Percentiles rank a stretch among this genome's conserved stretches.
These are phyloP conservation scores for Mixornis gularis DNA, from an alignment of 2,113 vertebrate genomes.

Conservation along the genomic window DNA sequence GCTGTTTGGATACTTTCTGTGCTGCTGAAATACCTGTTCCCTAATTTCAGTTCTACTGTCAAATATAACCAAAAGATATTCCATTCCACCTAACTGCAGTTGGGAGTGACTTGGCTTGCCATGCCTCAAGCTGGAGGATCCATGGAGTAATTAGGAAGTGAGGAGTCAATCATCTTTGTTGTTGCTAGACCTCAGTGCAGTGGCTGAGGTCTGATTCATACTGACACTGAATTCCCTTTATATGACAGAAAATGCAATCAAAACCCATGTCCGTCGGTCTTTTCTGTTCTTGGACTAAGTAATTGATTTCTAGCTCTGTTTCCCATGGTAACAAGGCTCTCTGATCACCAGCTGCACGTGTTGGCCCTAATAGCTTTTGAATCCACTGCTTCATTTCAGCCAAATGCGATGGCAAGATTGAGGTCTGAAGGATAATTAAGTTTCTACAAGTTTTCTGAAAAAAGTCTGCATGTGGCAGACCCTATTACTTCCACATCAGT, in stretches of 20 bases:
- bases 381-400: background rate
- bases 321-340: constrained; percentile 44
- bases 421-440: background rate
- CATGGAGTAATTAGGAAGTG: background rate
- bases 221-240: background rate
- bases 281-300: background rate
- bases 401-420: background rate
- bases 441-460: background rate
- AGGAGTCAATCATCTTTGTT: background rate
- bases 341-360: constrained; percentile 27
- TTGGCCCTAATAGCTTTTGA: constrained; percentile 23
- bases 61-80: background rate
- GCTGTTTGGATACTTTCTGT: background rate
- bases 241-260: constrained; percentile 9
- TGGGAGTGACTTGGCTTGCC: background rate
- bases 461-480: background rate
- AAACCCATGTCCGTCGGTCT: background rate
- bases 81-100: background rate
- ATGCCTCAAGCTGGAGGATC: background rate
- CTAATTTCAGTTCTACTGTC: background rate
- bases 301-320: constrained; percentile 23
- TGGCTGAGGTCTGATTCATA: constrained; percentile 23
- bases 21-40: background rate
- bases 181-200: background rate
- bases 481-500: background rate